Evolutionary conservation across 2,888 invertebrate genomes (phyloP), one percentile per base, ranked within the genome.

Genomic region (Hemaris fuciformis): DNA sequence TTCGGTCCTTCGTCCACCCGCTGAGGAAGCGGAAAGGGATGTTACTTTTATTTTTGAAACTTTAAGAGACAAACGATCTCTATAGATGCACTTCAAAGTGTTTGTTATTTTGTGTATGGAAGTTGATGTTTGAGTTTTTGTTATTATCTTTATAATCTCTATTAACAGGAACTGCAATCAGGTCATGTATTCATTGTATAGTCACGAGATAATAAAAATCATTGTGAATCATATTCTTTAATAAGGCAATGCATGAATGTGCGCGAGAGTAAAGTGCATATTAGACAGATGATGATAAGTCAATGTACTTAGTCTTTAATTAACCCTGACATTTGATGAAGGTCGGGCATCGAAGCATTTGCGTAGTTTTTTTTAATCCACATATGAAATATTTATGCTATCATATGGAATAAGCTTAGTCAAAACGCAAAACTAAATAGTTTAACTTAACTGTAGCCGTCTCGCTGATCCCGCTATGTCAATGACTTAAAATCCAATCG

Each of bases 11-110:
- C 34, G 31, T 56, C 31, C 67, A 70, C 65, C 66, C 67, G 67
- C 66, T 63, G 63, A 74, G 78, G 77, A 82, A 81, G 75, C 84
- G 85, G 85, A 86, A 85, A 80, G 71, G 81, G 82, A 85, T 80
- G 83, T 80, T 81, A 72, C 74, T 69, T 71, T 66, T 72, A 78
- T 77, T 80, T 83, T 83, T 83, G 65, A 71, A 62, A 66, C 61
- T 62, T 65, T 69, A 74, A 71, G 69, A 71, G 71, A 69, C 67
- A 71, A 75, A 72, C 72, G 72, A 69, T 74, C 67, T 67, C 53
- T 27, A 74, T 71, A 76, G 75, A 75, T 70, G 69, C 65, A 75
- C 76, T 71, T 64, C 60, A 53, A 69, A 71, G 65, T 79, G 73
- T 80, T 80, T 80, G 77, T 80, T 80, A 70, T 77, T 79, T 73